phyloP scores from a whole-genome alignment of 2,113 vertebrate species.

The Herpailurus yagouaroundi region DNA sequence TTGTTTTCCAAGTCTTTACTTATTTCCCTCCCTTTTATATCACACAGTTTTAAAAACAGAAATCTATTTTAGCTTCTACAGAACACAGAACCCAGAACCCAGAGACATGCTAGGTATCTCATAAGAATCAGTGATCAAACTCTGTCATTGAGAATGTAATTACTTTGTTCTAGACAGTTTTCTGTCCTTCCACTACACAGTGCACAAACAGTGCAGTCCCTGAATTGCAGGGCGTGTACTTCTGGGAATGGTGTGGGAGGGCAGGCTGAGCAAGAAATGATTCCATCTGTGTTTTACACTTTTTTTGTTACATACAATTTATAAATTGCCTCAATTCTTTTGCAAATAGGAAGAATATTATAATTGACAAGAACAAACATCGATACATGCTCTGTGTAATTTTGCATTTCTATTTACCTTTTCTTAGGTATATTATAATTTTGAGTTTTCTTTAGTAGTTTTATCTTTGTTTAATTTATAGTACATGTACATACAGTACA shows the following conservation, averaged over 20 bases:
- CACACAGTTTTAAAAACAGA: neutral
- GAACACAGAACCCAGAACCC: neutral
- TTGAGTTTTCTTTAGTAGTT: neutral
- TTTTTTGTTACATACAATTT: neutral
- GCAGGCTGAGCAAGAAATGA: neutral
- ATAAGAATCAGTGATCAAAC: neutral
- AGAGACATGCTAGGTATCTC: neutral
- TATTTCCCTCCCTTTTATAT: neutral
- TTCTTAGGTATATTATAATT: neutral
- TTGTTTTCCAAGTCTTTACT: neutral
- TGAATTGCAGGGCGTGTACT: rapidly evolving
- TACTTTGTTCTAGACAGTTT: neutral
- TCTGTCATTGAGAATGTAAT: neutral
- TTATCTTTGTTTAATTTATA: slow-evolving; percentile 1
- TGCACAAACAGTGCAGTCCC: neutral
- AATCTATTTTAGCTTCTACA: neutral
- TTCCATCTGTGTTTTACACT: neutral
- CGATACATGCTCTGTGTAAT: neutral
- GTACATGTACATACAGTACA: neutral
- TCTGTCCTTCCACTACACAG: neutral
- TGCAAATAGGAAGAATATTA: neutral
- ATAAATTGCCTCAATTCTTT: neutral
- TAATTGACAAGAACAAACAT: neutral
- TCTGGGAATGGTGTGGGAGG: no score
- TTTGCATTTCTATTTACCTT: neutral